Evolutionary conservation across 2,888 invertebrate genomes (phyloP).

Genomic region (Entomobrya multifasciata): DNA sequence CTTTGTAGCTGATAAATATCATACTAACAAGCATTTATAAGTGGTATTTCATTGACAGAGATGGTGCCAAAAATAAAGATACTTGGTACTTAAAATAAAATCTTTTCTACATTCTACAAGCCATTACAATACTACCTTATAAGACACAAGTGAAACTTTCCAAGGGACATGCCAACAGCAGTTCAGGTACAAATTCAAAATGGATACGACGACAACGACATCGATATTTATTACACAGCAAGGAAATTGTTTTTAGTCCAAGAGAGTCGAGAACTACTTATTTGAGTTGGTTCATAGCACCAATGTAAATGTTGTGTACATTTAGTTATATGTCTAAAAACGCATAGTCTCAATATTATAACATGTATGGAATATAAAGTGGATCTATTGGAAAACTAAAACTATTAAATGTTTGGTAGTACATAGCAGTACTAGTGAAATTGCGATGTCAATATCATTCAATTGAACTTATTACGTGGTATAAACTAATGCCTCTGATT

Average conservation of each 20-base stretch:
- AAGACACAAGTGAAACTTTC: slow-evolving; percentile 46
- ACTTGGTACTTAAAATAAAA: slow-evolving; percentile 46
- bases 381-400: no score
- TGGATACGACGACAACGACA: not conserved
- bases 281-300: no score
- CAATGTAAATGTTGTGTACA: no score
- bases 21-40: not conserved
- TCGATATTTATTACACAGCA: slow-evolving; percentile 51
- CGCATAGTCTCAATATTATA: no score
- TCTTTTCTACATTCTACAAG: slow-evolving; percentile 42
- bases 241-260: slow-evolving; percentile 40
- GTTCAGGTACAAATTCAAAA: slow-evolving; percentile 36
- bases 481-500: not conserved
- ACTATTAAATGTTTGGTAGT: no score
- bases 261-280: not conserved
- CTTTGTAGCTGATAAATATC: no score
- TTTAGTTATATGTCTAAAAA: no score
- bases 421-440: no score
- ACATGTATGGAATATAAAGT: no score
- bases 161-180: slow-evolving; percentile 34
- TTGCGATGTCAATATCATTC: slow-evolving; percentile 45
- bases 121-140: no score
- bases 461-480: slow-evolving; percentile 9
- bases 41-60: slow-evolving; percentile 35
- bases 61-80: slow-evolving; percentile 47